These are phyloP conservation scores for Amblyjoppa fuscipennis DNA, from an alignment of 2,888 invertebrate genomes.

Conservation along the genomic window DNA sequence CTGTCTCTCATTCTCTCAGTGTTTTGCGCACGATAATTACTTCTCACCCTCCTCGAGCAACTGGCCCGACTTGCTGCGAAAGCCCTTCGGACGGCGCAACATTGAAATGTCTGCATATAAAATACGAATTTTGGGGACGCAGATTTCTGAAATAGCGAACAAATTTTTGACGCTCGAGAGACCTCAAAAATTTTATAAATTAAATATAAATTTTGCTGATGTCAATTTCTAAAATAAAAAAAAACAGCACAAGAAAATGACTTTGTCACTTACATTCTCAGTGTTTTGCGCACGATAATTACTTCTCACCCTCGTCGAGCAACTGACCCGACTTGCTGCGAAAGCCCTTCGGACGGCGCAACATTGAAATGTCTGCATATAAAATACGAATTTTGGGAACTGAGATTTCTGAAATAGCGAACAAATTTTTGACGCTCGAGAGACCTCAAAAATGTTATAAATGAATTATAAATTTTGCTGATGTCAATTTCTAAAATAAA, in stretches of 20 bases:
- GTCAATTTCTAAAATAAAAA: too few relatives aligned
- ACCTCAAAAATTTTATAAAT: too few relatives aligned
- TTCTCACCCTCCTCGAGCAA: background rate
- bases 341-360: background rate
- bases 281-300: constrained; percentile 59
- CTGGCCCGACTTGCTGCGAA: background rate
- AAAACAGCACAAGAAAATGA: too few relatives aligned
- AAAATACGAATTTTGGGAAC: background rate
- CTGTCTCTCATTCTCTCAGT: constrained; percentile 12
- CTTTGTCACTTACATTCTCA: too few relatives aligned
- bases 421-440: too few relatives aligned
- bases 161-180: too few relatives aligned
- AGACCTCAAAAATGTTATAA: too few relatives aligned
- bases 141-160: too few relatives aligned
- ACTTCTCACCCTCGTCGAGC: background rate
- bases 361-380: background rate
- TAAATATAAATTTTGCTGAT: too few relatives aligned
- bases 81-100: background rate
- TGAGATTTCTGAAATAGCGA: too few relatives aligned
- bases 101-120: background rate
- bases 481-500: too few relatives aligned
- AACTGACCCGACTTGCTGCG: background rate
- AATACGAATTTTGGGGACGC: background rate
- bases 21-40: constrained; percentile 59
- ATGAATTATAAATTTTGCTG: too few relatives aligned